Base-by-base conservation (phyloP, 1,140 invertebrate genomes). In the Agrypnia vestita region DNA sequence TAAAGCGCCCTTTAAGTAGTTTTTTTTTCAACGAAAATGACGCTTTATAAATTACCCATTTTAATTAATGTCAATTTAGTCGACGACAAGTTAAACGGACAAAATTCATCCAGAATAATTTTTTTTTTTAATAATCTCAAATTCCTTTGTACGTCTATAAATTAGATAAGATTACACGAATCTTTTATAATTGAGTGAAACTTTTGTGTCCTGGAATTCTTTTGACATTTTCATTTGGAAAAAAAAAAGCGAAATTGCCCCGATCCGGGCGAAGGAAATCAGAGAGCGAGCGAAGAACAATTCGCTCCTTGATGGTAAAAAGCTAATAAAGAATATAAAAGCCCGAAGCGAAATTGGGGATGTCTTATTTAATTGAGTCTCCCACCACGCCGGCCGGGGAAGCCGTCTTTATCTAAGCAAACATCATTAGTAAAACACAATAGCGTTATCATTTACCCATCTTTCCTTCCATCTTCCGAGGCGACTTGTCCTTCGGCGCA, bases 341-440 rank as follows among this genome's bases (percentile, higher is more conserved):
- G 74, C 74, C 59, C 10, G 15, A n/a, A 49, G 56, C 51, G 69
- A 43, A 73, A 73, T 19, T 61, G 78, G 75, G 53, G 78, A 78
- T 67, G 78, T 80, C 79, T 76, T 82, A 80, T 80, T 82, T 82
- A 82, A 82, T 82, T 82, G 81, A 53, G 76, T 67, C 76, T 19
- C 76, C 62, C 76, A 21, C 55, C 53, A 59, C 53, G 3, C 69
- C 72, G 78, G 74, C 19, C 19, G 19, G 12, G 69, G 12, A 73
- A 53, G 43, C 56, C 72, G 81, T 59, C 78, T 83, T 73, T 83
- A 83, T 83, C 82, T 80, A 56, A 56, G 82, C 79, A 83, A 83
- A 83, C 82, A 80, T 83, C 82, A 83, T 83, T 83, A 83, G 79
- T 72, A 79, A 79, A 83, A 80, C 79, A 83, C 82, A 83, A 83